phyloP scores from a whole-genome alignment of 2,797 vertebrate genomes.

The Rhinogobio ventralis region DNA sequence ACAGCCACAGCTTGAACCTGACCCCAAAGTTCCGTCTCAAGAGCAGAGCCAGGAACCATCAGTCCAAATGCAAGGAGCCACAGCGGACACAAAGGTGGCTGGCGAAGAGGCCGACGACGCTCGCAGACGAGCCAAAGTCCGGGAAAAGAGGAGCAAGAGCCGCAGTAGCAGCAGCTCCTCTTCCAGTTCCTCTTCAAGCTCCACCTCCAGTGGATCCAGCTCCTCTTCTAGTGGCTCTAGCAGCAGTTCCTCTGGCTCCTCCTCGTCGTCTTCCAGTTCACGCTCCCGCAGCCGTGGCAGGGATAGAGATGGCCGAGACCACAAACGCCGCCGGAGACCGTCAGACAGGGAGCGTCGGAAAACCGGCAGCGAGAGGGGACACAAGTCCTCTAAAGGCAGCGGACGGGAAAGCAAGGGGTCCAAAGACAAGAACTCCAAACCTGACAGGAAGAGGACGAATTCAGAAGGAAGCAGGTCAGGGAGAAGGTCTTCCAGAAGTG shows the following conservation, averaged over 20 bases:
- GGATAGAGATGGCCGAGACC: constrained; percentile 80
- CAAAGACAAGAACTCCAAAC: constrained; percentile 84
- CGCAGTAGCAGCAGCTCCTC: constrained; percentile 83
- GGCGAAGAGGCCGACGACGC: constrained; percentile 70
- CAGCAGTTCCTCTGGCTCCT: constrained; percentile 81
- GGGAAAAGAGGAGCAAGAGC: constrained; percentile 78
- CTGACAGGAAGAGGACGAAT: constrained; percentile 84
- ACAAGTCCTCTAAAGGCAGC: constrained; percentile 83
- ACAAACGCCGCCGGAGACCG: constrained; percentile 86
- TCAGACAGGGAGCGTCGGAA: constrained; percentile 81
- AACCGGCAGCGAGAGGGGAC: constrained; percentile 81
- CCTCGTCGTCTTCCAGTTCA: constrained; percentile 85
- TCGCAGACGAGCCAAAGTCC: constrained; percentile 79
- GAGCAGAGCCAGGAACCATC: constrained; percentile 18
- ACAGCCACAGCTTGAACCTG: constrained; percentile 2
- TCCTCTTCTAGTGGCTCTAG: constrained; percentile 87
- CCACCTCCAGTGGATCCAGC: constrained; percentile 83
- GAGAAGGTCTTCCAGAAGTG: constrained; percentile 87
- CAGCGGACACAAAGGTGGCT: constrained; percentile 65
- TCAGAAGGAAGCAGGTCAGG: constrained; percentile 86
- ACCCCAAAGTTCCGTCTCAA: constrained; percentile 7
- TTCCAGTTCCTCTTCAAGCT: constrained; percentile 80
- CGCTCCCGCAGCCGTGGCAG: constrained; percentile 84
- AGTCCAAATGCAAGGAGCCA: constrained; percentile 70
- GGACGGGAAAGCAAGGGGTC: constrained; percentile 87